These are phyloP conservation scores for Cheilosia impressa DNA, from an alignment of 2,888 invertebrate genomes.

Conservation along the genomic window DNA sequence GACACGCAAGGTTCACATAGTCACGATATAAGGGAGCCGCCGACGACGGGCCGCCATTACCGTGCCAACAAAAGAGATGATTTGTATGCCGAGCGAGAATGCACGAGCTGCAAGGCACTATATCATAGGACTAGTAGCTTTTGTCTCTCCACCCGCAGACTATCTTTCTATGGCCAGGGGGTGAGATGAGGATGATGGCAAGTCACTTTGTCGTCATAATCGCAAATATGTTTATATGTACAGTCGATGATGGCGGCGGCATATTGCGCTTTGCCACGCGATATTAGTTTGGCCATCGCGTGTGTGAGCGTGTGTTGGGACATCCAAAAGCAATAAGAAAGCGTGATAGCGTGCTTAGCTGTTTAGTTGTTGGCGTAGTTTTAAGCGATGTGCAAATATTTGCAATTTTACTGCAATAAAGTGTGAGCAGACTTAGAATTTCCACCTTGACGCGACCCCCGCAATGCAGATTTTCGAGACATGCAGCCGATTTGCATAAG, in stretches of 20 bases:
- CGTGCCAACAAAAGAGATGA: slow-evolving; percentile 60
- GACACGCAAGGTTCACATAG: slow-evolving; percentile 72
- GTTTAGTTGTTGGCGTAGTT: slow-evolving; percentile 68
- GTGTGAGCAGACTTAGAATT: slow-evolving; percentile 72
- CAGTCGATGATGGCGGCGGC: slow-evolving; percentile 15
- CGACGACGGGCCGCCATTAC: slow-evolving; percentile 3
- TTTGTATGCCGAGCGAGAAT: slow-evolving; percentile 66
- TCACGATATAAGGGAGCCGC: slow-evolving; percentile 67
- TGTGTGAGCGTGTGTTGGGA: slow-evolving; percentile 42
- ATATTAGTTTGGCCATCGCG: slow-evolving; percentile 67
- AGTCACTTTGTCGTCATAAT: slow-evolving; percentile 71
- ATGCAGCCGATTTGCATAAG: slow-evolving; percentile 65
- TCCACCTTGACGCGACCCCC: neutral
- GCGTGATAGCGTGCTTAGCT: slow-evolving; percentile 47
- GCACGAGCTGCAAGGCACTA: slow-evolving; percentile 37
- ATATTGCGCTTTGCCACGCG: slow-evolving; percentile 69
- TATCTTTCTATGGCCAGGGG: neutral
- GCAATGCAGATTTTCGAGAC: slow-evolving; percentile 44
- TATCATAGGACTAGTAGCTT: slow-evolving; percentile 24
- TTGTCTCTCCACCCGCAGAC: slow-evolving; percentile 38
- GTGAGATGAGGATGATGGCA: slow-evolving; percentile 53
- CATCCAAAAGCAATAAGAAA: slow-evolving; percentile 42
- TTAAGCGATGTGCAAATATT: slow-evolving; percentile 74
- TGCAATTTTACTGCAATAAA: slow-evolving; percentile 72
- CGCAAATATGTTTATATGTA: slow-evolving; percentile 29